These are phyloP conservation scores for Pseudois nayaur DNA, from an alignment of 2,113 vertebrate genomes.

Conservation along the genomic window DNA sequence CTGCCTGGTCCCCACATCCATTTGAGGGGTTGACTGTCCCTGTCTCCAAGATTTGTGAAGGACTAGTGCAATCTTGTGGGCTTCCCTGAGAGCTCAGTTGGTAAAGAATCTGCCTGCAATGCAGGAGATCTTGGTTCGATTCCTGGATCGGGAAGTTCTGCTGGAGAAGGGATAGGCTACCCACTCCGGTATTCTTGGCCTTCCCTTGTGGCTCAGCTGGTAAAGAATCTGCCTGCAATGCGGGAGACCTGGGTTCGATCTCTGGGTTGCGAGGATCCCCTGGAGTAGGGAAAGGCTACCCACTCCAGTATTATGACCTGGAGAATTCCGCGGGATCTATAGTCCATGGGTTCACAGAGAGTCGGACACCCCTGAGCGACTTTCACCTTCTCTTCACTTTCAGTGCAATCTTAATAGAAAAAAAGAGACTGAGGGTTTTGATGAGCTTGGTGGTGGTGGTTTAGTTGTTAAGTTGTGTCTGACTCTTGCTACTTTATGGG, in stretches of 20 bases:
- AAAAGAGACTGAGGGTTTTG: not conserved
- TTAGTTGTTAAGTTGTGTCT: not conserved
- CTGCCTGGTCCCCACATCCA: not conserved
- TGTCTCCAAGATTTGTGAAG: not conserved
- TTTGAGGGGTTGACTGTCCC: not conserved
- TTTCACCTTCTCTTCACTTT: not conserved
- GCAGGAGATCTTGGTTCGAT: not conserved
- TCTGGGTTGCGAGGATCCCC: not conserved
- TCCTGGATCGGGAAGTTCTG: not conserved
- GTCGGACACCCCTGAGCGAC: accelerated
- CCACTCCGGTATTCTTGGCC: not conserved
- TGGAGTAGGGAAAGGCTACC: not conserved
- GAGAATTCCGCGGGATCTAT: not conserved
- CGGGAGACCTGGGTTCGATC: accelerated
- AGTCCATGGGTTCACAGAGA: not conserved
- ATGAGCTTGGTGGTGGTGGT: not conserved
- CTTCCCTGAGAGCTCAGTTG: not conserved
- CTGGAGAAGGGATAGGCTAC: not conserved
- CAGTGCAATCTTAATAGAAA: not conserved
- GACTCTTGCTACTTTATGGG: accelerated
- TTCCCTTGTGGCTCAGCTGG: not conserved
- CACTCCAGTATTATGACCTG: not conserved
- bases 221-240: not conserved
- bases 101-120: not conserved
- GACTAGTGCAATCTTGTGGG: accelerated